Percentiles rank a stretch among this genome's conserved stretches.
Conservation (phyloP, 2,888 invertebrate genomes). For the Masnerella sp. region DNA sequence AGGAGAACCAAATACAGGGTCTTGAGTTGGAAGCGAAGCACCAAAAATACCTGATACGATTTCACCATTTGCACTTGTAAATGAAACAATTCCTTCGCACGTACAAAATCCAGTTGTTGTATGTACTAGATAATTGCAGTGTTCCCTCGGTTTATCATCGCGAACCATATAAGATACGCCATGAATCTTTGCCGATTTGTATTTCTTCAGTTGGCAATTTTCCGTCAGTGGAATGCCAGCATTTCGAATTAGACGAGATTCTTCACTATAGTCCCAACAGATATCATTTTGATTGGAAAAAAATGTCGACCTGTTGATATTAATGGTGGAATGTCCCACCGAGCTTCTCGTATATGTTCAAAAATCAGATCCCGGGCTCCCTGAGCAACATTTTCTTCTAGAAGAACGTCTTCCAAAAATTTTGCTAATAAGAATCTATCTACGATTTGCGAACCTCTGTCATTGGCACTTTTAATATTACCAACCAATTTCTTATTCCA, state of each 20-base stretch:
- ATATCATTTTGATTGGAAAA: neutral
- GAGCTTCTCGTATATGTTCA: neutral
- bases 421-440: conserved; percentile 19
- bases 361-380: neutral
- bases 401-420: conserved; percentile 5
- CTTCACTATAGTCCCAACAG: neutral
- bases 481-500: conserved; percentile 12
- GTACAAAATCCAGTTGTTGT: conserved; percentile 2
- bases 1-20: conserved; percentile 1
- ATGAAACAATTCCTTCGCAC: conserved; percentile 1
- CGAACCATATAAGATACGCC: conserved; percentile 1
- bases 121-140: conserved; percentile 2
- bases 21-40: neutral
- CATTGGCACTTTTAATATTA: conserved; percentile 16
- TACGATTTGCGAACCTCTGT: conserved; percentile 19
- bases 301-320: conserved; percentile 1
- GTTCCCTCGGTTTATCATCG: neutral
- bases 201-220: neutral
- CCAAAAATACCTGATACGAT: neutral
- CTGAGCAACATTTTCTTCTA: neutral
- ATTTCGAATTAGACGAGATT: neutral
- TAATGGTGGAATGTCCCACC: neutral
- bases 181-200: neutral
- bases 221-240: neutral
- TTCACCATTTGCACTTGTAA: neutral